Percentiles rank a stretch among this genome's conserved stretches.
These are phyloP conservation scores for Sthenelais limicola DNA, from an alignment of 2,888 invertebrate species.

Conservation along the genomic window DNA sequence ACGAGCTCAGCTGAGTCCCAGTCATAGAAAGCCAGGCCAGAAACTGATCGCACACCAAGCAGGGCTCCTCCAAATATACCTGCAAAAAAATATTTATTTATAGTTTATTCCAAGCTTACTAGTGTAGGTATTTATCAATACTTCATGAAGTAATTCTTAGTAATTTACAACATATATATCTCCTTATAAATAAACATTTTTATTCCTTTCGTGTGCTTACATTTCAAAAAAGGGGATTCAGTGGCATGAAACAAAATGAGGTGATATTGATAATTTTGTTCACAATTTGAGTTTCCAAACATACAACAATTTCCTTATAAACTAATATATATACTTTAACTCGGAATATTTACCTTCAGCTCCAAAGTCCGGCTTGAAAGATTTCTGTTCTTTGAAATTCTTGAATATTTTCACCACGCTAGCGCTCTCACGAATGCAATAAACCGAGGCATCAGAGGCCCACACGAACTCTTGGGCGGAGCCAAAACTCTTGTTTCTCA, in stretches of 20 bases:
- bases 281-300: neutral
- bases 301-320: neutral
- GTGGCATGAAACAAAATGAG: neutral
- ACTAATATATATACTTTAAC: neutral
- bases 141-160: no score
- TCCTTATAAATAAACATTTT: no score
- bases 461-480: conserved; percentile 99
- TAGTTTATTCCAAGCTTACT: no score
- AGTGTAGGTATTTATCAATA: no score
- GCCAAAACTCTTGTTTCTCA: conserved; percentile 98
- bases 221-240: no score
- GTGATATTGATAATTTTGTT: neutral
- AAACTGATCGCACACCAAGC: conserved; percentile 91
- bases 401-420: conserved; percentile 93
- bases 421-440: conserved; percentile 85
- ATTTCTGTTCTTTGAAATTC: conserved; percentile 97
- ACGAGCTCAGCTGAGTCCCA: conserved; percentile 95
- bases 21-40: conserved; percentile 95
- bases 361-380: conserved; percentile 96
- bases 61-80: conserved; percentile 92
- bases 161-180: no score
- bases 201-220: no score
- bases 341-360: conserved; percentile 82
- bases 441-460: conserved; percentile 93
- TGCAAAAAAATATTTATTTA: no score